Conservation (phyloP, 1,140 invertebrate species). For the Formica selysi region DNA sequence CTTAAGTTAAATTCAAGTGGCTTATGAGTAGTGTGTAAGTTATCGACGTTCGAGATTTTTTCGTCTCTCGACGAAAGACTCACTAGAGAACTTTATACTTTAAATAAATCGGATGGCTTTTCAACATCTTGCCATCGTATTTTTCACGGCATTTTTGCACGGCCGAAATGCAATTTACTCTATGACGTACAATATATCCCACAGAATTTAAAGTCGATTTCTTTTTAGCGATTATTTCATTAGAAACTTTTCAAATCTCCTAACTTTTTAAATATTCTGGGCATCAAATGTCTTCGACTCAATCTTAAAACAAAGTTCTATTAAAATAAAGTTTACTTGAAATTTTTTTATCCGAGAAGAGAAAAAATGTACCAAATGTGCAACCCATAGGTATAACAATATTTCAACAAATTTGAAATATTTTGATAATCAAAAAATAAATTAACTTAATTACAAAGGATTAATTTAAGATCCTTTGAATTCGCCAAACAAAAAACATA, state of each 20-base stretch:
- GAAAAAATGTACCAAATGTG: neutral
- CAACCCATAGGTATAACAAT: neutral
- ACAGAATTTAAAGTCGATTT: neutral
- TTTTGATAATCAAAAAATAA: neutral
- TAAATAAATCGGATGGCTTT: conserved; percentile 13
- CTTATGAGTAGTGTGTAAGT: conserved; percentile 27
- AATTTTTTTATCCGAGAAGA: neutral
- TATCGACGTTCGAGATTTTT: conserved; percentile 23
- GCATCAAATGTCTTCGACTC: neutral
- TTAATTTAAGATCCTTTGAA: neutral
- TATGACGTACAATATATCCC: too few species aligned
- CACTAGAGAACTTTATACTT: neutral
- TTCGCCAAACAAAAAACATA: neutral
- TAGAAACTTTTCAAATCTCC: neutral
- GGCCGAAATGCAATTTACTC: too few species aligned
- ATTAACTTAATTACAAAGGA: neutral
- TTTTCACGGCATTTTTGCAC: neutral
- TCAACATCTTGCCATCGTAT: conserved; percentile 1
- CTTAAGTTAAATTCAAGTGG: conserved; percentile 51
- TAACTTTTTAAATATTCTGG: neutral
- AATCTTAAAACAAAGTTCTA: neutral
- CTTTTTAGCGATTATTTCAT: neutral
- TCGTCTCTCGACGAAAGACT: neutral
- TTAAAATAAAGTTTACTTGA: neutral
- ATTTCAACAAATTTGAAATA: neutral